Percentiles rank a stretch among this genome's conserved stretches.
Conservation (phyloP, 2,113 vertebrate species). For the Accipiter cooperii region DNA sequence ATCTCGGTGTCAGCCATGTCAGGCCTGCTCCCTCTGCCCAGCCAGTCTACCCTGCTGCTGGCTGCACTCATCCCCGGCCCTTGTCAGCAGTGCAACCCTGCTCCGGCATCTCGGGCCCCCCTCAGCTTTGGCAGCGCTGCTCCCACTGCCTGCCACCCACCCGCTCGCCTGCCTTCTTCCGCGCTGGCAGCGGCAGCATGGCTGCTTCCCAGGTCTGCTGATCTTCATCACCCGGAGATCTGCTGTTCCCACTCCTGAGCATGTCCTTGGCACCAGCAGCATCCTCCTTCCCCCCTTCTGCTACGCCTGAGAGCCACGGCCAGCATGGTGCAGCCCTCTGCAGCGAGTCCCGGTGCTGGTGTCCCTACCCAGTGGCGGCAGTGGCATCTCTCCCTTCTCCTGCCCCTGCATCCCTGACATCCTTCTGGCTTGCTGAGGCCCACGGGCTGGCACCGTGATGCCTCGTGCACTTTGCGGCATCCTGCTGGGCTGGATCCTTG, state of each 20-base stretch:
- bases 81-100: rapidly evolving
- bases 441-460: background rate
- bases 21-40: background rate
- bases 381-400: background rate
- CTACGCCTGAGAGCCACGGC: background rate
- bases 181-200: background rate
- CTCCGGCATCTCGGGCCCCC: rapidly evolving
- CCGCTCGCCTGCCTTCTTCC: background rate
- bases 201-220: background rate
- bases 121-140: background rate
- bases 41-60: background rate
- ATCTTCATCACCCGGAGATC: background rate
- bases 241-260: background rate
- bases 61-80: background rate
- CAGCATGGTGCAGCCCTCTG: background rate
- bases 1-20: background rate
- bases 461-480: background rate
- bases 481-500: background rate
- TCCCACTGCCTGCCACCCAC: background rate
- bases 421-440: background rate
- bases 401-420: background rate
- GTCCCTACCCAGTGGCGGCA: background rate
- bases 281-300: constrained; percentile 32
- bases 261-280: background rate
- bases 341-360: rapidly evolving